phyloP scores from a whole-genome alignment of 2,888 invertebrate species.

The Frankliniella fusca region DNA sequence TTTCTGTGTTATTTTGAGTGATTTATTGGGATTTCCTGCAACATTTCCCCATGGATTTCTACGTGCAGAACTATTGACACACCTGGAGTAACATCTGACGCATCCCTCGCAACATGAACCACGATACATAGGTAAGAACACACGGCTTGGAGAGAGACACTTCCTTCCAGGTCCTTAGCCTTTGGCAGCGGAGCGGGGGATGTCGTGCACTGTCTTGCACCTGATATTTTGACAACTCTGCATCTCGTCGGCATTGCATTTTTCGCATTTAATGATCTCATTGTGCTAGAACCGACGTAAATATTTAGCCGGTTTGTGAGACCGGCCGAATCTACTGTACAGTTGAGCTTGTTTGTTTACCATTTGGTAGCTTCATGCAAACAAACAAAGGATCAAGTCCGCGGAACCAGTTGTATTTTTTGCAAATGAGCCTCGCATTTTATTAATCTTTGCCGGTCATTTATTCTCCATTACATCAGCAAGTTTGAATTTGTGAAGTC shows the following conservation, averaged over 20 bases:
- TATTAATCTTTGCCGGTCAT: too few species aligned
- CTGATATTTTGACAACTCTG: too few species aligned
- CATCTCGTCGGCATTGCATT: too few species aligned
- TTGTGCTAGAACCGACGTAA: too few species aligned
- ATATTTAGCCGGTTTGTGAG: too few species aligned
- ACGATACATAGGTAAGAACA: conserved; percentile 4
- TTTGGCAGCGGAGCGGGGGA: neutral
- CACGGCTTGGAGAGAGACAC: neutral
- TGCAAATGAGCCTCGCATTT: too few species aligned
- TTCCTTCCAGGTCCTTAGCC: conserved; percentile 15
- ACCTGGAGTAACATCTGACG: neutral
- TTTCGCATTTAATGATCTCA: too few species aligned
- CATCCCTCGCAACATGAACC: neutral
- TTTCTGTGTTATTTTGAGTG: neutral
- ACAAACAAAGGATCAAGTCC: neutral
- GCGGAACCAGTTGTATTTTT: too few species aligned
- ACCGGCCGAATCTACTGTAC: too few species aligned
- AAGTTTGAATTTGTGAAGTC: too few species aligned
- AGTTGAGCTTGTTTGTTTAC: neutral
- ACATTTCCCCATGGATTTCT: neutral
- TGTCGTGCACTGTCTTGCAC: too few species aligned
- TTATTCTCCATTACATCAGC: too few species aligned
- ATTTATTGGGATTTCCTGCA: neutral
- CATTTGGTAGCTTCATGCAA: neutral
- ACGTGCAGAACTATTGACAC: neutral